Evolutionary conservation across 2,797 vertebrate genomes (phyloP), one percentile per base, ranked within the genome.

Genomic region (Eleutherodactylus coqui): DNA sequence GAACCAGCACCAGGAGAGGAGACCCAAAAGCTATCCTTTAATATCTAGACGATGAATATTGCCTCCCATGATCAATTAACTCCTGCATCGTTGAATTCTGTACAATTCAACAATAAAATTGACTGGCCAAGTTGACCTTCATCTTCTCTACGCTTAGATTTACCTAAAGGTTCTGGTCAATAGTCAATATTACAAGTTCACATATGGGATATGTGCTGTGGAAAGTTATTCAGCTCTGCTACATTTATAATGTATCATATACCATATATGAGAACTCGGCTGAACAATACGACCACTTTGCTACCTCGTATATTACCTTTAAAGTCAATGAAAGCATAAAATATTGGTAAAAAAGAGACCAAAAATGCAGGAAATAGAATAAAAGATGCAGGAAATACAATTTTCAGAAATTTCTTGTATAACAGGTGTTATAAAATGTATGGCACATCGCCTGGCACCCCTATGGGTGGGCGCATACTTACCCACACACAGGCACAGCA

Each of bases 401-500:
- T 36, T 19, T 21, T 36, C 9, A 69, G 2, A 38, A 38, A 69
- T 69, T 21, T 69, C 19, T 21, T 5, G 34, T 43, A 41, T 5
- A 70, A 70, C 64, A 41, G 19, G 38, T 72, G 55, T 27, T 27
- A 9, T 58, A n/a, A 9, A 8, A 10, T n/a, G 36, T n/a, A 13
- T 70, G 36, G 36, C 36, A 41, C 17, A 24, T 0, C 13, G 69
- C n/a, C 32, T 36, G 34, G 34, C 14, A 36, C 32, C 32, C 3
- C 4, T 10, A 38, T 19, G 21, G 32, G 11, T 9, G 21, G 69
- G 36, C 69, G n/a, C 11, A 67, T 32, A 84, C 83, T 85, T 72
- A 88, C 84, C 83, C 11, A 84, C 45, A 64, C 75, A 75, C 11
- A 87, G 82, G 21, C 86, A 87, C 67, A 87, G 69, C 43, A 87